Evolutionary conservation across 2,797 vertebrate genomes (phyloP).

Genomic region (Podargus strigoides): DNA sequence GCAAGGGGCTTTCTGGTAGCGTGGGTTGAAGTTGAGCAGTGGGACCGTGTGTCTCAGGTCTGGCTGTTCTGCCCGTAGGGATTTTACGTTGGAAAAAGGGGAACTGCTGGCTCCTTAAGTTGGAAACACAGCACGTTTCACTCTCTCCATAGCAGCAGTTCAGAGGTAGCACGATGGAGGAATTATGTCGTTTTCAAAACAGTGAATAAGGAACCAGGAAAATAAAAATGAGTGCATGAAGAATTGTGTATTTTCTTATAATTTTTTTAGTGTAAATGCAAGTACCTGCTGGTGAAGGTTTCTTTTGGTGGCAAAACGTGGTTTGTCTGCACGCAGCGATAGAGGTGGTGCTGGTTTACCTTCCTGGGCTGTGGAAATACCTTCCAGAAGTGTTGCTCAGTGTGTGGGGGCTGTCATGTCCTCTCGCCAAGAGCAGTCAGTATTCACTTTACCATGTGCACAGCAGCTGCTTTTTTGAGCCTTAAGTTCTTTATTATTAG

Average conservation of each 20-base stretch:
- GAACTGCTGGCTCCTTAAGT: not conserved
- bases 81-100: not conserved
- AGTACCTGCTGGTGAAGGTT: not conserved
- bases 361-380: not conserved
- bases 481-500: not conserved
- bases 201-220: not conserved
- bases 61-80: not conserved
- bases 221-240: not conserved
- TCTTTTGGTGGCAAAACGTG: not conserved
- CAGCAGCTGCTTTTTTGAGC: not conserved
- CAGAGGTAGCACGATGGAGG: not conserved
- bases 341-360: not conserved
- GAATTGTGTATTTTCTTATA: not conserved
- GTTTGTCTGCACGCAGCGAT: rapidly evolving
- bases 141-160: rapidly evolving
- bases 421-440: not conserved
- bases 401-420: not conserved
- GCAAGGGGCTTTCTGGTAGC: not conserved
- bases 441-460: not conserved
- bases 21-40: not conserved
- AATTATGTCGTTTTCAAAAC: not conserved
- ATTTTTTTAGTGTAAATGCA: not conserved
- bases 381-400: not conserved
- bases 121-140: rapidly evolving
- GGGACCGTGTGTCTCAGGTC: rapidly evolving